Evolutionary conservation across 1,140 invertebrate genomes (phyloP), one percentile per base, ranked within the genome.

Genomic region (Anoplolepis gracilipes): DNA sequence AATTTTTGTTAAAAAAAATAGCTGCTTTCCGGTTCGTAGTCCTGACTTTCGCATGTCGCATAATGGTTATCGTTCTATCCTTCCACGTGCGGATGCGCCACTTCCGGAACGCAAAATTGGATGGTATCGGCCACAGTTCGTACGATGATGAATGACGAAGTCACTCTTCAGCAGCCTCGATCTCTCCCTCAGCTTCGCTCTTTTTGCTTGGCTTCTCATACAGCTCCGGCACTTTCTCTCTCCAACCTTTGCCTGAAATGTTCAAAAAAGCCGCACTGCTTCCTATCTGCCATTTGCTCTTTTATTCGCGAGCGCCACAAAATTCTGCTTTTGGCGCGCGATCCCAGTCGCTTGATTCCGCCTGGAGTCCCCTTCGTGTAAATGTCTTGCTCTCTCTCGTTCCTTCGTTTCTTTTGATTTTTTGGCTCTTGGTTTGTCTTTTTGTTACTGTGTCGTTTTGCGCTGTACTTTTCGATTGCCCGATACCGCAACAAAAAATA

Each of bases 171-270:
- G 72, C 76, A 5, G 61, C 11, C 25, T 57, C 78, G 39, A 57
- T 75, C 49, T 76, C 64, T 61, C 61, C 70, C 55, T n/a, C 91
- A 62, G 92, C 91, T 69, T 92, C 91, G 89, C 88, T 88, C 86
- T 90, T 92, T 92, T 92, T 92, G 86, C 90, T 92, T 67, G 94
- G 92, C 39, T 93, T 93, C 91, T 95, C 88, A 90, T 95, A 94
- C 88, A 95, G 94, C 92, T 95, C 94, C 84, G 94, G 94, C 87
- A 95, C 93, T 90, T 93, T 94, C 89, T 94, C 90, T 90, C 94
- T 94, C 94, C 94, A 95, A 89, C 94, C 92, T 86, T 92, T 93
- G 94, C 94, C 94, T 95, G 94, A 94, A 95, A 95, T 90, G 92
- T 94, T 94, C 88, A 93, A 86, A 88, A 94, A 92, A 93, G 87